Conservation (phyloP, 2,113 vertebrate species). For the Nycticryphes semicollaris region DNA sequence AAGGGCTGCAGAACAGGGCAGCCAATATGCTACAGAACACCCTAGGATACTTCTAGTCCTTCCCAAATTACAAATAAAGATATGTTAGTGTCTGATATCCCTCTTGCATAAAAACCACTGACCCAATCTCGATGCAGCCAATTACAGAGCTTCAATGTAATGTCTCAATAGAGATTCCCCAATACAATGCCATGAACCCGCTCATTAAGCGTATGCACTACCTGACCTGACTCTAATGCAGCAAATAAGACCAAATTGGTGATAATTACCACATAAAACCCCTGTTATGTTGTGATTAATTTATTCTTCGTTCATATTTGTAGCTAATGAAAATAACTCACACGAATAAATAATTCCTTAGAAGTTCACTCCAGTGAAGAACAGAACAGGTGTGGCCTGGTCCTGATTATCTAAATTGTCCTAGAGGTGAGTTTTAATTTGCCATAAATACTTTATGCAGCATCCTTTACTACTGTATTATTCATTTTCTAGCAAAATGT, state of each 20-base stretch:
- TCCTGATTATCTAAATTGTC: background rate
- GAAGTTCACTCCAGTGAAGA: background rate
- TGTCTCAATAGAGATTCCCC: background rate
- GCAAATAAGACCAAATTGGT: constrained; percentile 20
- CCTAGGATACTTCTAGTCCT: background rate
- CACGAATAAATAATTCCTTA: constrained; percentile 4
- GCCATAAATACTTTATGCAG: constrained; percentile 57
- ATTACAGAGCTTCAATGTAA: background rate
- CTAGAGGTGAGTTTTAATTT: constrained; percentile 55
- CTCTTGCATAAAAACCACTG: background rate
- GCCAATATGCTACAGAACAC: background rate
- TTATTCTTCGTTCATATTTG: constrained; percentile 13
- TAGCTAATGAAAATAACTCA: constrained; percentile 20
- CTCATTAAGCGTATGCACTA: background rate
- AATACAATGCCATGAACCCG: background rate
- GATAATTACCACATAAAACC: constrained; percentile 24
- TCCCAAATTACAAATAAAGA: background rate
- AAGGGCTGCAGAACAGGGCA: background rate
- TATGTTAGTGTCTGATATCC: background rate
- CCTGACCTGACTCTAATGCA: background rate
- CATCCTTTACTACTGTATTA: constrained; percentile 53
- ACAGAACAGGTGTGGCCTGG: background rate
- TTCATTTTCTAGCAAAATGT: constrained; percentile 50
- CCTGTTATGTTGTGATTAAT: constrained; percentile 9
- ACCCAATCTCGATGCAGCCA: background rate